Evolutionary conservation across 1,140 invertebrate species (phyloP), one percentile per base, ranked within the genome.

Genomic region (Druon quercuslanigerum): DNA sequence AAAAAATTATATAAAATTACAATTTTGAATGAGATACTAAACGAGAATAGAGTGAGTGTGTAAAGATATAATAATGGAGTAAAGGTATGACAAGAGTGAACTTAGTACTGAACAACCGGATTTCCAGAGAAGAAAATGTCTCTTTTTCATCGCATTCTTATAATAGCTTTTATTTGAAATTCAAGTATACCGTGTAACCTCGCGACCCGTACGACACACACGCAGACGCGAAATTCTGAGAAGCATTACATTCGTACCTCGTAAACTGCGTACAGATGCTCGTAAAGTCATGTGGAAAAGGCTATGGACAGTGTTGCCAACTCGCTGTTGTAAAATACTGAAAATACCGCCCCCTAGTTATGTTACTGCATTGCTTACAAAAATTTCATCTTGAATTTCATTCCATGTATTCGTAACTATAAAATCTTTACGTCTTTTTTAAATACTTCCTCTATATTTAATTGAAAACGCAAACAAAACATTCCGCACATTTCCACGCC

Each of bases 211-310:
- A 40, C 60, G 46, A 40, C 60, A 66, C 60, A 66, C 25, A 46
- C 25, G 25, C 33, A 66, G 25, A 66, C 60, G 60, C 60, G 25
- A 66, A 66, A 46, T 66, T 66, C 60, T 66, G 60, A 40, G 60
- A 66, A 66, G 60, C 60, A 66, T 66, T 66, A 66, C 60, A 66
- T 66, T 66, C 60, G 60, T 66, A 66, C 60, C 60, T 66, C 60
- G 60, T 66, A 66, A 66, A 66, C 60, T 66, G 33, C 60, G 60
- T 66, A 66, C 60, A 40, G 60, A 66, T 66, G 60, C 60, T 66
- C 60, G 60, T 66, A 66, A 66, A 66, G 25, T 66, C 60, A 33
- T 40, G 4, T 46, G 60, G 60, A 66, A 66, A 66, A 66, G 60
- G 60, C 33, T 66, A 66, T 66, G 60, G 16, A 66, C 57, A 66